Conservation (phyloP, 2,113 vertebrate genomes). For the Hyaena hyaena region DNA sequence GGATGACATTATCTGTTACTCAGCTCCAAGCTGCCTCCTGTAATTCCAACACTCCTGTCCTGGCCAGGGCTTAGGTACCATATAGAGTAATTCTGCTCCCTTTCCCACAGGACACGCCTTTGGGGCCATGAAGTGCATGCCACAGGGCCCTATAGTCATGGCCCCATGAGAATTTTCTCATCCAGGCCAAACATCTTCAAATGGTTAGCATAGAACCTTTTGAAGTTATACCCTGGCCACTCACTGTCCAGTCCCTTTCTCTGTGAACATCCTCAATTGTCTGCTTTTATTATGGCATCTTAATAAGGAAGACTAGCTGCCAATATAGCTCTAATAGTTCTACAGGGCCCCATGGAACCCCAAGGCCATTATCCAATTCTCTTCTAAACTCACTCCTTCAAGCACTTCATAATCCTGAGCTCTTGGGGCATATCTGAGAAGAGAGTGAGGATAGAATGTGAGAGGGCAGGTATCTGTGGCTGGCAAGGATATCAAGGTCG, state of each 20-base stretch:
- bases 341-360: neutral
- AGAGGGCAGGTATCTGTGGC: neutral
- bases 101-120: neutral
- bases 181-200: neutral
- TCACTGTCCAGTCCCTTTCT: neutral
- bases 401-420: neutral
- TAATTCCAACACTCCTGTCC: neutral
- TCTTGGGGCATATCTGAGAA: neutral
- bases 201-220: neutral
- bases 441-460: neutral
- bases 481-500: neutral
- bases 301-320: neutral
- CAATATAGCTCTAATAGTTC: fast-evolving
- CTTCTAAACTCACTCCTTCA: neutral
- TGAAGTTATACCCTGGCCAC: neutral
- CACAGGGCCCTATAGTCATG: neutral
- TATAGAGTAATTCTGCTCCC: no score
- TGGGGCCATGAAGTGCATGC: neutral
- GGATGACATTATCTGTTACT: neutral
- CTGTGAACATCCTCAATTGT: no score
- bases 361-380: neutral
- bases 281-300: neutral
- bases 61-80: neutral
- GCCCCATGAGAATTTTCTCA: neutral
- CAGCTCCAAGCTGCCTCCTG: neutral